Base-by-base conservation (phyloP, 2,797 vertebrate genomes). In the Sebastiscus albofasciatus region DNA sequence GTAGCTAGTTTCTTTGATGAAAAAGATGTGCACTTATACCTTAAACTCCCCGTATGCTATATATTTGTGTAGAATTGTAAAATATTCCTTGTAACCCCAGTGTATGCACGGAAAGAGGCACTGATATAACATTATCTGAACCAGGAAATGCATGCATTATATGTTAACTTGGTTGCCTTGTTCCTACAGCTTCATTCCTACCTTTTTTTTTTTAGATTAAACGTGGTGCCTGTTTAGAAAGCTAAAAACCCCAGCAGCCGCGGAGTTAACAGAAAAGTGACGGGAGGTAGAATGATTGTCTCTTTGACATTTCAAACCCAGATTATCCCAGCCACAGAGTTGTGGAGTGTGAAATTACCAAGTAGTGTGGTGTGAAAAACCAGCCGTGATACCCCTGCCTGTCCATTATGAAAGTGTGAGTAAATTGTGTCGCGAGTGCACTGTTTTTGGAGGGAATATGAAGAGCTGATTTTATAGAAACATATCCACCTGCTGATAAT, bases 281-380 rank as follows among this genome's bases (percentile, higher is more conserved):
- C 39, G 55, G 27, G 31, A 70, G 11, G 72, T 26, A 61, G 34
- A 60, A 27, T 80, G 56, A 82, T 77, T 80, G 49, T 82, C 61
- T 75, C 67, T 72, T 67, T 62, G 64, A 72, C 26, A 52, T 80
- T 79, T 85, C 64, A 76, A 74, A 79, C 52, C 39, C 20, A 81
- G 76, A 81, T 85, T 89, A 77, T 82, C 64, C 56, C 5, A 70
- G 33, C 54, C 58, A 75, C 71, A 67, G 67, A 75, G 80, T 67
- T 80, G 79, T 64, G 65, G 49, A 85, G 60, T 81, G 79, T 87
- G 65, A 87, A 84, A 90, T 87, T 81, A 86, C 77, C 64, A 60
- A 72, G 33, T 54, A 71, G 64, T 39, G 24, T 27, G 6, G 36
- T 66, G 64, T 18, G 64, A 66, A 27, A 65, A 27, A 83, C 16